Evolutionary conservation across 1,140 invertebrate species (phyloP).

Genomic region (Anthonomus grandis): DNA sequence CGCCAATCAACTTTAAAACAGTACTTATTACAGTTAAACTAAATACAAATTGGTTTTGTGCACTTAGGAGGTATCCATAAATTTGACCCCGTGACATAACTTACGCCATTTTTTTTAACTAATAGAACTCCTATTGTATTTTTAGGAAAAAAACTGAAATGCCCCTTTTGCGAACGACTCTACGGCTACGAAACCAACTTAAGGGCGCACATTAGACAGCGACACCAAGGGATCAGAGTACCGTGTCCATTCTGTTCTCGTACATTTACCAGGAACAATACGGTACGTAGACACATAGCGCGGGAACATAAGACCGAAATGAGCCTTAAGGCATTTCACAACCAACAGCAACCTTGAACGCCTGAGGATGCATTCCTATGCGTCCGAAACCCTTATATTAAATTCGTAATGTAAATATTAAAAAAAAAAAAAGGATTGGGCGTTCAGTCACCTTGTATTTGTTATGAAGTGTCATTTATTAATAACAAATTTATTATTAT

Average conservation of each 20-base stretch:
- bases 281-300: slow-evolving; percentile 80
- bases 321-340: slow-evolving; percentile 64
- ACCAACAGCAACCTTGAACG: slow-evolving; percentile 53
- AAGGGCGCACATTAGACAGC: slow-evolving; percentile 82
- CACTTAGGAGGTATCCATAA: too few species aligned
- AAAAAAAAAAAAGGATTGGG: slow-evolving; percentile 9
- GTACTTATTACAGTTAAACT: too few species aligned
- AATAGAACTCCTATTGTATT: neutral
- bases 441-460: neutral
- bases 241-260: slow-evolving; percentile 83
- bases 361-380: slow-evolving; percentile 38
- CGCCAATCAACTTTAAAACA: too few species aligned
- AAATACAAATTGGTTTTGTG: too few species aligned
- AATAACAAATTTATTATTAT: neutral
- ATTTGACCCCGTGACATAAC: too few species aligned
- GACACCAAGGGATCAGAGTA: slow-evolving; percentile 85
- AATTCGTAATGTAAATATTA: slow-evolving; percentile 23
- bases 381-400: slow-evolving; percentile 9
- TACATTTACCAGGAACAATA: slow-evolving; percentile 91
- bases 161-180: slow-evolving; percentile 86
- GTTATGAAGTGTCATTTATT: neutral
- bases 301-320: slow-evolving; percentile 79
- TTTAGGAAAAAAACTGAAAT: slow-evolving; percentile 84
- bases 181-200: slow-evolving; percentile 91
- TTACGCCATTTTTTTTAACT: too few species aligned